Evolutionary conservation across 2,113 vertebrate species (phyloP), one percentile per base, ranked within the genome.

Genomic region (Callocephalon fimbriatum): DNA sequence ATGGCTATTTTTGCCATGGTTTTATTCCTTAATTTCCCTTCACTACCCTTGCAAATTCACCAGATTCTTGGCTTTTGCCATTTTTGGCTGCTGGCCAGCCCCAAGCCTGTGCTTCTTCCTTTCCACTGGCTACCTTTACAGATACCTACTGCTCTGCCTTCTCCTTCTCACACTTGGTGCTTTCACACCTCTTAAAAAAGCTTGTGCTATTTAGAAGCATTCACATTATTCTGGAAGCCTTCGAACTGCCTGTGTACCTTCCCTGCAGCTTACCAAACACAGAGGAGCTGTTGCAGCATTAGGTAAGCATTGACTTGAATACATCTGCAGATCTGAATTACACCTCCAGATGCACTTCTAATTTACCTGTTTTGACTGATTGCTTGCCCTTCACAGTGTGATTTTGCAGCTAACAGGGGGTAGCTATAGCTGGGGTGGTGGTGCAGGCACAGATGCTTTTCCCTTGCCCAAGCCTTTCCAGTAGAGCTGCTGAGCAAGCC

Each of bases 51-150:
- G 19, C 5, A 20, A 83, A 80, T 38, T 53, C 62, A 80, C 27
- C 0, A 0, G 2, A 29, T 59, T n/a, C 10, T 73, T 73, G 66
- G 37, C 13, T 72, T 66, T 62, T 29, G 21, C 14, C 2, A 0
- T 22, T 73, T 67, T 45, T 56, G 32, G 25, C 48, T 76, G 12
- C 25, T 32, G 63, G 42, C 32, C 51, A 45, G 47, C 40, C 35
- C 11, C 51, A 53, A 44, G 29, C 51, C 23, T 51, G 19, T 26
- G n/a, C 31, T 65, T 3, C 38, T 78, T 44, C 31, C 14, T 53
- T 86, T 70, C 42, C 6, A 3, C 48, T 29, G 37, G 7, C 58
- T 40, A 6, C 14, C 7, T 67, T 62, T 67, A 45, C 25, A 68
- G 22, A 37, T 25, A 68, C 29, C 26, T 78, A n/a, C 53, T 78